Conservation (phyloP, 2,888 invertebrate genomes). For the Amphipyra berbera region DNA sequence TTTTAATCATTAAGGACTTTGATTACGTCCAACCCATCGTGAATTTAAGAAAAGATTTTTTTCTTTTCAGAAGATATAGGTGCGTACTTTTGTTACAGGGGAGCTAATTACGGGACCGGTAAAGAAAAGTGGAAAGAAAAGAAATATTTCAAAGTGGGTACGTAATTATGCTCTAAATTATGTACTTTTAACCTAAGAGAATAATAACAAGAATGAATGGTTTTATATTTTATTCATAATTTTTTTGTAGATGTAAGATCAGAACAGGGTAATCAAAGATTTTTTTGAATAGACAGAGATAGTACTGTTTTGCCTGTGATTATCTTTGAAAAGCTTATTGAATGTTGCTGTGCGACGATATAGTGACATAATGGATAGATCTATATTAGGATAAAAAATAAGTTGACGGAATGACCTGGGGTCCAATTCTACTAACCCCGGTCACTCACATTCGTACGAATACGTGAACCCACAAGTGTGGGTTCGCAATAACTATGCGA, state of each 20-base stretch:
- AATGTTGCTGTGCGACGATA: too few relatives aligned
- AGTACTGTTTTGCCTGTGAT: too few relatives aligned
- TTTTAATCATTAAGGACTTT: constrained; percentile 61
- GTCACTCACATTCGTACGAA: too few relatives aligned
- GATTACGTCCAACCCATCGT: constrained; percentile 37
- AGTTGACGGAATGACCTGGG: too few relatives aligned
- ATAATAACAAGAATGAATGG: constrained; percentile 53
- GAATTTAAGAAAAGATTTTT: constrained; percentile 62
- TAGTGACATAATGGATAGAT: too few relatives aligned
- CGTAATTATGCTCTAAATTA: constrained; percentile 68
- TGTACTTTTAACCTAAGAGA: constrained; percentile 59
- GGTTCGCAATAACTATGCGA: too few relatives aligned
- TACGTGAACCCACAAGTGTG: too few relatives aligned
- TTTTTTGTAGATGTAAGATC: constrained; percentile 1
- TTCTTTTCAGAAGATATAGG: constrained; percentile 57
- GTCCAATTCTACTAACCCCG: too few relatives aligned
- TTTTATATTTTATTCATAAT: constrained; percentile 25
- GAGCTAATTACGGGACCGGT: constrained; percentile 62
- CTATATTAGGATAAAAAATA: too few relatives aligned
- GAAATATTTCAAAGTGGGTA: constrained; percentile 67
- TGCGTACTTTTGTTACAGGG: constrained; percentile 45
- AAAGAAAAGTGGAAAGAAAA: constrained; percentile 68
- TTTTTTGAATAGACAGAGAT: too few relatives aligned
- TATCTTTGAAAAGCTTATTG: too few relatives aligned
- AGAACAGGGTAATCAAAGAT: too few relatives aligned